Evolutionary conservation across 2,113 vertebrate species (phyloP), one percentile per base, ranked within the genome.

Genomic region (Erythrocercus mccallii): DNA sequence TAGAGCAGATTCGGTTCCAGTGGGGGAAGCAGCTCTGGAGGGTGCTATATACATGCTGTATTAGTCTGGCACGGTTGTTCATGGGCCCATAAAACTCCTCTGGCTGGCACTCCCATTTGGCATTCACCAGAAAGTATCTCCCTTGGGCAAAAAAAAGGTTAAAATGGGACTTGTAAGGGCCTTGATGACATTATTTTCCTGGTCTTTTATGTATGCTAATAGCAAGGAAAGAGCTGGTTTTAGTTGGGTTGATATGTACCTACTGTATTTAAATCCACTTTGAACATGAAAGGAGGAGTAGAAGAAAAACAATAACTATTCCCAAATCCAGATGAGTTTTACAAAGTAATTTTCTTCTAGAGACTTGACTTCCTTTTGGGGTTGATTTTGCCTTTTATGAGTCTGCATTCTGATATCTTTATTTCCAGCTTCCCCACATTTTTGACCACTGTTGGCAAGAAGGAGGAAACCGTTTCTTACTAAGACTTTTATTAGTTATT

Each of bases 401-500:
- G 1, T 62, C 79, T 96, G 64, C 56, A 47, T 95, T 94, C 85
- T 93, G 79, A 53, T 92, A 71, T 74, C 81, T 94, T 90, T 82
- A 68, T 96, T 96, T 95, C 87, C 90, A 91, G 51, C 62, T 87
- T 95, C 62, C 70, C 79, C 74, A 66, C 87, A 73, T 58, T 93
- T 95, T 80, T 82, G 50, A 90, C 84, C 6, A 0, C 54, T 92
- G 42, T 30, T 95, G 94, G 74, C 79, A 88, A 93, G 62, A 44
- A 88, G 74, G n/a, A 86, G 74, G 66, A 90, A 95, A 93, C 47
- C 37, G 35, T 81, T 95, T 80, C 95, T 93, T 93, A 78, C 81
- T 88, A 72, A 93, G 92, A 92, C 51, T 90, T 93, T 95, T 94
- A 94, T 93, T 95, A 74, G 54, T 81, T 90, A 80, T 94, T 96